Conservation (phyloP, 1,140 invertebrate genomes). For the Lordiphosa mommai region DNA sequence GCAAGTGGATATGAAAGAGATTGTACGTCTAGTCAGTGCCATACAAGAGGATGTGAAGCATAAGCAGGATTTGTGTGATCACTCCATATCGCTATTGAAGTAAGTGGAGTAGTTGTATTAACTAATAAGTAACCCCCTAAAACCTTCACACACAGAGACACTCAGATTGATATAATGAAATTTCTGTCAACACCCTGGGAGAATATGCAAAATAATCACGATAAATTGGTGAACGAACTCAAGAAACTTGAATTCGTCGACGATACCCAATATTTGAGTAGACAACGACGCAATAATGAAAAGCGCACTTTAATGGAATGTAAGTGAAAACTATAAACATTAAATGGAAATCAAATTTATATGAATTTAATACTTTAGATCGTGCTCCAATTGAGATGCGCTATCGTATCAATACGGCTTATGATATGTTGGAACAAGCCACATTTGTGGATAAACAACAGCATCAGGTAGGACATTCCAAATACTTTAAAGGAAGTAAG, state of each 20-base stretch:
- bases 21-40: constrained; percentile 21
- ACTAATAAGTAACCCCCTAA: no score
- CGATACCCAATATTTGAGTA: no score
- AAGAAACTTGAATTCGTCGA: no score
- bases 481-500: no score
- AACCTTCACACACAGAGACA: constrained; percentile 21
- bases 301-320: constrained; percentile 11
- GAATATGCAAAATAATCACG: background rate
- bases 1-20: constrained; percentile 31
- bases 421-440: constrained; percentile 28
- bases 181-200: constrained; percentile 17
- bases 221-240: background rate
- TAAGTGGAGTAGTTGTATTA: constrained; percentile 2
- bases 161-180: constrained; percentile 31
- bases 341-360: no score
- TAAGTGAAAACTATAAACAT: background rate
- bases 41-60: constrained; percentile 10
- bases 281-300: background rate
- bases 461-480: constrained; percentile 2
- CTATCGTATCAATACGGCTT: constrained; percentile 32
- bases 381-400: constrained; percentile 38
- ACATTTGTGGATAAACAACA: background rate
- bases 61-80: constrained; percentile 22
- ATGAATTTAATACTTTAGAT: constrained; percentile 1
- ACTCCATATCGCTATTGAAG: constrained; percentile 26